phyloP scores from a whole-genome alignment of 2,797 vertebrate genomes.

The Tokudaia muenninki region DNA sequence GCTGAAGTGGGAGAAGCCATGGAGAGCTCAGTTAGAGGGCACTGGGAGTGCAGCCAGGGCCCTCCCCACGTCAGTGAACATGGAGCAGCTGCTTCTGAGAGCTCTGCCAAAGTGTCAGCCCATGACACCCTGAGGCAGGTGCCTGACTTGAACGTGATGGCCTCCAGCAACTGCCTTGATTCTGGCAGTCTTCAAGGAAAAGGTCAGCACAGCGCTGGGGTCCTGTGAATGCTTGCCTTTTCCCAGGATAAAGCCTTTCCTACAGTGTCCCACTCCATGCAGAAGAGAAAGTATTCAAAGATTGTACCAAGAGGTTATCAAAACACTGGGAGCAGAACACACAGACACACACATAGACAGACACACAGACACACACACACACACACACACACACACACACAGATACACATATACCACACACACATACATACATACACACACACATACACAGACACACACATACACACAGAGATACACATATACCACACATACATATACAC shows the following conservation, averaged over 20 bases:
- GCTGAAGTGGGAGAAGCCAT: neutral
- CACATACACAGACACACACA: too few species aligned
- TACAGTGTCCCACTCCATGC: neutral
- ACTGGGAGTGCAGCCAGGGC: neutral
- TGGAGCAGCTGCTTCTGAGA: slow-evolving; percentile 25
- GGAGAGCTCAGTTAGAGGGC: neutral
- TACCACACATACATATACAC: too few species aligned
- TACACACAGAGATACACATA: too few species aligned
- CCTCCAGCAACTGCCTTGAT: neutral
- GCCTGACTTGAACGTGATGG: neutral
- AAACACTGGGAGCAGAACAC: neutral
- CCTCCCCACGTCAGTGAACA: neutral
- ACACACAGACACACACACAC: neutral
- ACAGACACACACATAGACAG: neutral
- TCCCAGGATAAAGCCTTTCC: neutral
- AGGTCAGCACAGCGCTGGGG: neutral
- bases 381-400: neutral
- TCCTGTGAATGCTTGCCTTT: neutral
- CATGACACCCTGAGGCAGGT: neutral
- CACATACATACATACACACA: too few species aligned
- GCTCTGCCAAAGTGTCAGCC: neutral
- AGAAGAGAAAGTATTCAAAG: slow-evolving; percentile 3
- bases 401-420: too few species aligned
- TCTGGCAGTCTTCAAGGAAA: neutral
- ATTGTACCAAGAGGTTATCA: neutral